These are phyloP conservation scores for Panthera uncia DNA, from an alignment of 2,113 vertebrate species.

Conservation along the genomic window DNA sequence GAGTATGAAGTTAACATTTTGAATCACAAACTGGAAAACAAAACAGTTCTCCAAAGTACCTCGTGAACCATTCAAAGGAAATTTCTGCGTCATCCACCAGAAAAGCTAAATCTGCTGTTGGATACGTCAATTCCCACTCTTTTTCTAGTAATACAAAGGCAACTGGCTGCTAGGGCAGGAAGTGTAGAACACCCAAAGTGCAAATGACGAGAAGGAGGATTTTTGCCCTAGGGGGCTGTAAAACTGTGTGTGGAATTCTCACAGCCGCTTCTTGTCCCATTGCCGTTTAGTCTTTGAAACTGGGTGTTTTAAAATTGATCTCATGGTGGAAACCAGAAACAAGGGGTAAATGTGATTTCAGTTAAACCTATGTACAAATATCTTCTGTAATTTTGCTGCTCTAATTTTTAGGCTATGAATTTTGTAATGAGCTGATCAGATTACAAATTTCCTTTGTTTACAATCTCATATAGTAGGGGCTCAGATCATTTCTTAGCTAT, in stretches of 20 bases:
- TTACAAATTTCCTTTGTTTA: constrained; percentile 44
- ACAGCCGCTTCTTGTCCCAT: background rate
- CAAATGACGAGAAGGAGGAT: background rate
- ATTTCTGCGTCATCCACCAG: background rate
- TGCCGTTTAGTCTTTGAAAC: background rate
- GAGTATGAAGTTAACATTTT: background rate
- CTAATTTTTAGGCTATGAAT: constrained; percentile 44
- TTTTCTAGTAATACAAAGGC: background rate
- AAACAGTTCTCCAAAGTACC: constrained; percentile 29
- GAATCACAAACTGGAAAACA: constrained; percentile 16
- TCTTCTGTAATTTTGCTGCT: constrained; percentile 54
- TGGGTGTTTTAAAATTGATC: constrained; percentile 38
- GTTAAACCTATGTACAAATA: constrained; percentile 12
- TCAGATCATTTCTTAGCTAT: constrained; percentile 15
- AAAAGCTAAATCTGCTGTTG: background rate
- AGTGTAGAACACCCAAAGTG: background rate
- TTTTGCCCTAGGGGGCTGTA: background rate
- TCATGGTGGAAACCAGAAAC: constrained; percentile 47
- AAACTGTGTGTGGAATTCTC: background rate
- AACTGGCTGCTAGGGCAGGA: background rate
- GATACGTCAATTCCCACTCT: background rate
- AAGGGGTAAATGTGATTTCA: background rate
- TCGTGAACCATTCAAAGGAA: background rate
- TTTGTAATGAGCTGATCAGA: constrained; percentile 54
- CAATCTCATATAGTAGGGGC: constrained; percentile 8